A percentile compares a stretch with the other conserved stretches of the same genome.
Conservation (phyloP, 2,113 vertebrate species). For the Gadus chalcogrammus region DNA sequence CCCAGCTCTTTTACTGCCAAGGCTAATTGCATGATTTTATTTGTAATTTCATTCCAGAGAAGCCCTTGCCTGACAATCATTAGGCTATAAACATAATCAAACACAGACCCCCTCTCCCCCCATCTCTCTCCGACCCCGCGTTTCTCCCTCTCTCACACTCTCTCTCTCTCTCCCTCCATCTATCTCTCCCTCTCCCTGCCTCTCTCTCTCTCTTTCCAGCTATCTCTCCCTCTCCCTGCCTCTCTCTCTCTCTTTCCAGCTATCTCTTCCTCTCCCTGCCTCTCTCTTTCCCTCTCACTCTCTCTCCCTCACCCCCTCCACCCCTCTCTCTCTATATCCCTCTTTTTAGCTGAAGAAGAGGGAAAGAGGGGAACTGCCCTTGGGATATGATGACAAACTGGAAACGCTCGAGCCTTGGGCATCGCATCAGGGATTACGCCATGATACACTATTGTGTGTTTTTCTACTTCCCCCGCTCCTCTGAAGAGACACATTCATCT, state of each 20-base stretch:
- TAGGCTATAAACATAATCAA: not conserved
- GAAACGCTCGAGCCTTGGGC: slow-evolving; percentile 48
- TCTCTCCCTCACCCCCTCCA: too few relatives aligned
- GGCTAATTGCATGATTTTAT: slow-evolving; percentile 19
- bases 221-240: too few relatives aligned
- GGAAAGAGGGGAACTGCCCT: slow-evolving; percentile 52
- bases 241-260: too few relatives aligned
- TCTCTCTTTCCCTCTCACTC: too few relatives aligned
- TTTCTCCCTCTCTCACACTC: too few relatives aligned
- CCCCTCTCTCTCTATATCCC: too few relatives aligned
- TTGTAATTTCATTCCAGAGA: slow-evolving; percentile 20
- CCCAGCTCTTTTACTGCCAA: slow-evolving; percentile 30
- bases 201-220: not conserved
- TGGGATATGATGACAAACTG: slow-evolving; percentile 55
- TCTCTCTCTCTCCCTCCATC: not conserved
- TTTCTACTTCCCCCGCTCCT: too few relatives aligned
- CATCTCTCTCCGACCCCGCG: too few relatives aligned
- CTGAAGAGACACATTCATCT: slow-evolving; percentile 29
- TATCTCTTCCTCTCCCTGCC: too few relatives aligned
- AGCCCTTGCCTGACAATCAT: slow-evolving; percentile 2
- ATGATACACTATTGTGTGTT: too few relatives aligned
- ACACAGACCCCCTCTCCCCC: not conserved
- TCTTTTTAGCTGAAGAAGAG: slow-evolving; percentile 33
- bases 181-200: not conserved
- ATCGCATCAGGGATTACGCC: too few relatives aligned